phyloP scores from a whole-genome alignment of 2,113 vertebrate genomes.

The Psittacara wagleri region DNA sequence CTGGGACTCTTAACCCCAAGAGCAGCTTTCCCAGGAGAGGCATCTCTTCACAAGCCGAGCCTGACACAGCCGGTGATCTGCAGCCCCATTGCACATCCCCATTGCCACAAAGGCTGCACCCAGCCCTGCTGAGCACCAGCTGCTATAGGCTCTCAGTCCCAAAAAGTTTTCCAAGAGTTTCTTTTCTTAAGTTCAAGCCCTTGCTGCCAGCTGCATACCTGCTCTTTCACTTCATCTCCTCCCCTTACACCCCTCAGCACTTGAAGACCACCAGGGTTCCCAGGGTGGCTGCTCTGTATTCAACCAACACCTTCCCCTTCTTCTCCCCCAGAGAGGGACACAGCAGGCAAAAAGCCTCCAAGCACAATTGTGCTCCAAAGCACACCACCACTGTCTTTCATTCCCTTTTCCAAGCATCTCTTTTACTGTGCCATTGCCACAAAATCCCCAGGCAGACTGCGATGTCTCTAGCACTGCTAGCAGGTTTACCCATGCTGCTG shows the following conservation, averaged over 20 bases:
- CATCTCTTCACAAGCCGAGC: neutral
- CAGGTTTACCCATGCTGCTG: neutral
- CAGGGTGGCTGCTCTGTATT: neutral
- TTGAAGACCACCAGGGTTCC: neutral
- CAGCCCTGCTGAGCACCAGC: neutral
- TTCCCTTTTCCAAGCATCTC: neutral
- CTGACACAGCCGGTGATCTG: neutral
- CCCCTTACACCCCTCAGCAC: neutral
- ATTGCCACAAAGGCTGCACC: neutral
- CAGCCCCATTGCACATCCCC: neutral
- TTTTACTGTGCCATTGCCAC: neutral
- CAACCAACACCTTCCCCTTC: neutral
- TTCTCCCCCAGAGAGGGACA: neutral
- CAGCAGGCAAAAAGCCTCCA: neutral
- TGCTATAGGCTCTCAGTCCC: neutral
- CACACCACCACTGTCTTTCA: neutral
- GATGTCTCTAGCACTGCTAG: accelerated
- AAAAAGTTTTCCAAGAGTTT: neutral
- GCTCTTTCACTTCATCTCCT: neutral
- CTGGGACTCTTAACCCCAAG: neutral
- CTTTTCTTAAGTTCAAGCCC: neutral
- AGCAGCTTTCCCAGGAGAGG: neutral
- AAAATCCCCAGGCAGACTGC: neutral
- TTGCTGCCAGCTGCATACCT: neutral
- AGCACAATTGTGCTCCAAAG: neutral